phyloP scores from a whole-genome alignment of 2,797 vertebrate genomes.

The Natrix natrix region DNA sequence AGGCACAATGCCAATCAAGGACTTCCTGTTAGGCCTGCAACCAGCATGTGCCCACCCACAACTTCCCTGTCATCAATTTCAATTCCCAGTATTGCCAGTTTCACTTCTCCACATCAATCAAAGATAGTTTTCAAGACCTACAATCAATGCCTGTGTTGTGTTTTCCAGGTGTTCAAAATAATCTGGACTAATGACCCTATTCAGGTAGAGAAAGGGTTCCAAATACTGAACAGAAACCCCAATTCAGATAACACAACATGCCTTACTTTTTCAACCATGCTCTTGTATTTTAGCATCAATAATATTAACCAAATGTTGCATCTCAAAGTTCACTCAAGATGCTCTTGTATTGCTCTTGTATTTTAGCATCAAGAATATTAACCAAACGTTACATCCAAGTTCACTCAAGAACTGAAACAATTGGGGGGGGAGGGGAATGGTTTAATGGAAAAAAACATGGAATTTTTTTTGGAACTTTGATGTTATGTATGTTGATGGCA shows the following conservation, averaged over 20 bases:
- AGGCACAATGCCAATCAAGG: constrained; percentile 38
- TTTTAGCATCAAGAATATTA: not conserved
- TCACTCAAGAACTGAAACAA: not conserved
- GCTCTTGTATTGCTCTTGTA: not conserved
- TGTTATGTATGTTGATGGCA: too few species aligned
- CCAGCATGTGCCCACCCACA: constrained; percentile 68
- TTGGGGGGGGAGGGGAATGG: too few species aligned
- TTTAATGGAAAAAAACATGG: too few species aligned
- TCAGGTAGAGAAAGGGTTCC: too few species aligned
- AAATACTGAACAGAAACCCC: not conserved
- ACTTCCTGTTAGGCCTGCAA: constrained; percentile 73
- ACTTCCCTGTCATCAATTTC: constrained; percentile 73
- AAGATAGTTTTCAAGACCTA: not conserved
- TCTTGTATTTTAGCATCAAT: not conserved
- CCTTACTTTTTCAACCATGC: not conserved
- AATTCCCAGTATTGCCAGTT: constrained; percentile 63
- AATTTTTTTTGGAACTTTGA: too few species aligned
- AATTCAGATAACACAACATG: not conserved
- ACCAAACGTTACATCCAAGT: not conserved
- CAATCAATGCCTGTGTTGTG: not conserved
- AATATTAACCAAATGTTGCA: not conserved
- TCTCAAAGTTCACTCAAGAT: not conserved
- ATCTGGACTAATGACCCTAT: not conserved
- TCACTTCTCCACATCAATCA: constrained; percentile 28
- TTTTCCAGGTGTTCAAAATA: not conserved